Percentiles rank a stretch among this genome's conserved stretches.
phyloP scores from a whole-genome alignment of 2,888 invertebrate genomes.

The Nemapogon koenigi region DNA sequence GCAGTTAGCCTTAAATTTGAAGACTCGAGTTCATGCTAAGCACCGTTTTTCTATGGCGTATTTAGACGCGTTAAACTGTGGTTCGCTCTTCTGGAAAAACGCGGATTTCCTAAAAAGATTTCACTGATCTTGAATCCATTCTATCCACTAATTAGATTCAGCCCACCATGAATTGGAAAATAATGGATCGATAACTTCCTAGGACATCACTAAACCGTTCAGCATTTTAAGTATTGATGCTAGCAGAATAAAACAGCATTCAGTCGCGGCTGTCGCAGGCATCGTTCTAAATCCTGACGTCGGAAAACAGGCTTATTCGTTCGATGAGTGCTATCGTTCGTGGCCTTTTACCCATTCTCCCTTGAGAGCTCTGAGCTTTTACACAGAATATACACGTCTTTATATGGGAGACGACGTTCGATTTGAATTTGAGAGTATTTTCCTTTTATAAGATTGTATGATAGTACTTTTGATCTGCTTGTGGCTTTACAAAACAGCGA shows the following conservation, averaged over 20 bases:
- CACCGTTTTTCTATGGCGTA: no score
- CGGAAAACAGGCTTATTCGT: conserved; percentile 63
- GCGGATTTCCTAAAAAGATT: no score
- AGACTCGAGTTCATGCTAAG: no score
- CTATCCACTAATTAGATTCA: no score
- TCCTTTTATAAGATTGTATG: conserved; percentile 38
- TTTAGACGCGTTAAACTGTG: no score
- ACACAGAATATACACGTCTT: conserved; percentile 47
- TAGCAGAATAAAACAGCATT: conserved; percentile 59
- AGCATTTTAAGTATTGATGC: conserved; percentile 62
- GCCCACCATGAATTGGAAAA: no score
- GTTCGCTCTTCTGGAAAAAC: no score
- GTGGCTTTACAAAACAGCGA: not conserved
- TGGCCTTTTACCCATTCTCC: conserved; percentile 46
- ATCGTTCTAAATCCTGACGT: conserved; percentile 36
- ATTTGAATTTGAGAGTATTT: conserved; percentile 58
- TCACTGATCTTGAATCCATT: no score
- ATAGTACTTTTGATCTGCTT: conserved; percentile 9
- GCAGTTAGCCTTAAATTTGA: no score
- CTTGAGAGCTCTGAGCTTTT: conserved; percentile 54
- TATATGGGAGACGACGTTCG: conserved; percentile 48
- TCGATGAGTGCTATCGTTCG: conserved; percentile 55
- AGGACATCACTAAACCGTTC: conserved; percentile 35
- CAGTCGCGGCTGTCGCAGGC: conserved; percentile 43
- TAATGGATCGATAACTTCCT: conserved; percentile 11